These are phyloP conservation scores for Bombus ignitus DNA, from an alignment of 1,140 invertebrate genomes.

Conservation along the genomic window DNA sequence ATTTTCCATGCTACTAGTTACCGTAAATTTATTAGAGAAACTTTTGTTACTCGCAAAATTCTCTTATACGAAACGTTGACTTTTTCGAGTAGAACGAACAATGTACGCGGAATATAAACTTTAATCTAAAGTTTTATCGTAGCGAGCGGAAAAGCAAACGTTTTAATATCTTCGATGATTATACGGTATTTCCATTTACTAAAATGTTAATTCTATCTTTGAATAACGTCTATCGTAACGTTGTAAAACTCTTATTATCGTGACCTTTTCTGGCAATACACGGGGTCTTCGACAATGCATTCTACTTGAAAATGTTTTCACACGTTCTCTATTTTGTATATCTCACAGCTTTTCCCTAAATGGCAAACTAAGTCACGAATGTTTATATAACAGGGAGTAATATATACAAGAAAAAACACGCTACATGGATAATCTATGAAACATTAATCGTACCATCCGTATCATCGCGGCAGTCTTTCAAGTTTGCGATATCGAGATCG, in stretches of 20 bases:
- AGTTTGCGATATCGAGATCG: too few relatives aligned
- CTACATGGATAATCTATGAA: too few relatives aligned
- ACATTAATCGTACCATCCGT: too few relatives aligned
- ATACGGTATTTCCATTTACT: background rate
- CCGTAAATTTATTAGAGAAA: background rate
- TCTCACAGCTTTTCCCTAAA: background rate
- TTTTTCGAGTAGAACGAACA: background rate
- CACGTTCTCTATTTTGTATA: background rate
- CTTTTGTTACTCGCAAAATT: background rate
- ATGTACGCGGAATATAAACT: too few relatives aligned
- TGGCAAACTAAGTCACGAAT: background rate
- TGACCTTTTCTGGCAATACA: background rate
- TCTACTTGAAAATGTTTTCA: background rate
- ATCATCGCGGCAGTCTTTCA: too few relatives aligned
- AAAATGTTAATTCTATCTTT: background rate
- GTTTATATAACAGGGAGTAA: background rate
- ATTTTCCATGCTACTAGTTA: background rate
- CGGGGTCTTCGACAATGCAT: background rate
- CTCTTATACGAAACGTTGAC: background rate
- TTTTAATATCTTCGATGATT: background rate
- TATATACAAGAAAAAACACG: too few relatives aligned
- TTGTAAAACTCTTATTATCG: background rate
- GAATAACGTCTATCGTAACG: background rate
- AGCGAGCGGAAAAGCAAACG: background rate
- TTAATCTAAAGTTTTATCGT: too few relatives aligned